These are phyloP conservation scores for Podarcis siculus DNA, from an alignment of 2,797 vertebrate species.

Conservation along the genomic window DNA sequence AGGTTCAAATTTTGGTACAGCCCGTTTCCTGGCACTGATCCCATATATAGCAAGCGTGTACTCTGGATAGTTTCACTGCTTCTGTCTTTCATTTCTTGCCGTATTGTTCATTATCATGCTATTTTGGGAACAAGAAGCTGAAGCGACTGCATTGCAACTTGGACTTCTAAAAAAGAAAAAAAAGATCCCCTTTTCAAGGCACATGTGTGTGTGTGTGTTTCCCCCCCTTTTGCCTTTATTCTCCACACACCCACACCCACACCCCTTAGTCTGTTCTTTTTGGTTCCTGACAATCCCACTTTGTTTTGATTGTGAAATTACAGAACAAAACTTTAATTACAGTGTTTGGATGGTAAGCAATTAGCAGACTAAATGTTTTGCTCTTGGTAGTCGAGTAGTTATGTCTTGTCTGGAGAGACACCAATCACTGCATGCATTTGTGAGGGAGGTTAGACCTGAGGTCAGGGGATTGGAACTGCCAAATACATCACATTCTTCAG, in stretches of 20 bases:
- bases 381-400: conserved; percentile 57
- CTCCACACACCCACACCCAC: conserved; percentile 16
- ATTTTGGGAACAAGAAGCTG: conserved; percentile 61
- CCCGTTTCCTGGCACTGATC: background rate
- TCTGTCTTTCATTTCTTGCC: conserved; percentile 46
- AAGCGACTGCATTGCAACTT: conserved; percentile 40
- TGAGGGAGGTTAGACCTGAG: conserved; percentile 53
- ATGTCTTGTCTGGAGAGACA: conserved; percentile 54
- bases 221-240: conserved; percentile 35
- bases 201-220: background rate
- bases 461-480: conserved; percentile 30
- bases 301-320: conserved; percentile 76
- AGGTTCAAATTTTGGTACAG: background rate
- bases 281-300: conserved; percentile 65
- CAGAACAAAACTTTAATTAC: conserved; percentile 77
- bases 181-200: conserved; percentile 40
- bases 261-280: conserved; percentile 64
- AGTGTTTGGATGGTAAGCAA: conserved; percentile 71
- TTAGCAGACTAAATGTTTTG: conserved; percentile 73
- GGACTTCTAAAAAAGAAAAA: background rate
- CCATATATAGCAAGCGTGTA: background rate
- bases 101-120: conserved; percentile 48
- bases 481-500: conserved; percentile 37
- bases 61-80: background rate
- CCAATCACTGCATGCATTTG: conserved; percentile 27